A percentile compares a stretch with the other conserved stretches of the same genome.
Evolutionary conservation across 2,797 vertebrate genomes (phyloP).

Genomic region (Molossus molossus): DNA sequence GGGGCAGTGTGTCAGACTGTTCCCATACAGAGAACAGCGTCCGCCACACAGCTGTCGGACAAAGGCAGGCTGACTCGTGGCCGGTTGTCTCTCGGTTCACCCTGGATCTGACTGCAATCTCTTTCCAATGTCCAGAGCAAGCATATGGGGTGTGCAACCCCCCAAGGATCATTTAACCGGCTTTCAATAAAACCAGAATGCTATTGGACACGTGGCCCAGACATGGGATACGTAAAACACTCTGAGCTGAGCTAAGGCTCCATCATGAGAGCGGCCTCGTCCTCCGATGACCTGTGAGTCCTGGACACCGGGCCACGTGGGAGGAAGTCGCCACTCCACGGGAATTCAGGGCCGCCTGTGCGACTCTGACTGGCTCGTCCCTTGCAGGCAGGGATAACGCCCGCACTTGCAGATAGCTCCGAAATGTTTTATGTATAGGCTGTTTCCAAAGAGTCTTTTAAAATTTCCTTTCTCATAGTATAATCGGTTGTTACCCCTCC

Average conservation of each 20-base stretch:
- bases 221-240: conserved; percentile 63
- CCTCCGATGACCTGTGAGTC: conserved; percentile 67
- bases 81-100: rapidly evolving
- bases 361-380: conserved; percentile 80
- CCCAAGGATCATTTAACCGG: conserved; percentile 66
- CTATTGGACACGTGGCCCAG: neutral
- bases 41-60: rapidly evolving
- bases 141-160: neutral
- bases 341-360: conserved; percentile 74
- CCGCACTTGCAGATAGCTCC: conserved; percentile 73
- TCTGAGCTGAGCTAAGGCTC: conserved; percentile 63
- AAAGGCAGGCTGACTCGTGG: rapidly evolving
- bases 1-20: neutral
- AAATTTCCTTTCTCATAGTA: conserved; percentile 79
- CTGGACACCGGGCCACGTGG: conserved; percentile 65
- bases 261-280: conserved; percentile 64
- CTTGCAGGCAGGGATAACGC: conserved; percentile 30
- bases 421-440: conserved; percentile 82
- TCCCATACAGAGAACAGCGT: neutral
- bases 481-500: conserved; percentile 79
- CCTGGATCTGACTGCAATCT: rapidly evolving
- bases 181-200: conserved; percentile 70
- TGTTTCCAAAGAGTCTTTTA: conserved; percentile 83
- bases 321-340: conserved; percentile 74
- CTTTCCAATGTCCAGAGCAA: neutral